phyloP scores from a whole-genome alignment of 2,797 vertebrate species.

The Chaenodraco wilsoni region DNA sequence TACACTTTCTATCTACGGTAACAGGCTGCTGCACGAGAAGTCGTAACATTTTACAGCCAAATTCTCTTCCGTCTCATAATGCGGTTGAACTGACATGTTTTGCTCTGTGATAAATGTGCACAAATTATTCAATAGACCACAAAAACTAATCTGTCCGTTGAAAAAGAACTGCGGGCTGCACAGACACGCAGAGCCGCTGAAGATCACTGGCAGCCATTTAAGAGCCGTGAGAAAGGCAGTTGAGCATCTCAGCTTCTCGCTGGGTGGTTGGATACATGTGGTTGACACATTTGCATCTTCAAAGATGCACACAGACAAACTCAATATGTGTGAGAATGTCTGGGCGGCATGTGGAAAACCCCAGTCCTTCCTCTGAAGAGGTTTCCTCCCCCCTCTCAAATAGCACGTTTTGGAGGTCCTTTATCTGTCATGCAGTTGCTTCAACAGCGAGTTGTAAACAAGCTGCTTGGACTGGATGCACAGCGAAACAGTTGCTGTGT shows the following conservation, averaged over 20 bases:
- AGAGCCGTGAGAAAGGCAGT: slow-evolving; percentile 79
- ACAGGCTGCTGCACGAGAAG: slow-evolving; percentile 40
- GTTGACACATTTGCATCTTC: slow-evolving; percentile 83
- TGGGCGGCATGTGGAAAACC: slow-evolving; percentile 79
- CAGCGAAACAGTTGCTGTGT: slow-evolving; percentile 42
- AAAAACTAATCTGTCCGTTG: slow-evolving; percentile 62
- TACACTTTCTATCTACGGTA: slow-evolving; percentile 18
- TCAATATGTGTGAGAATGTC: slow-evolving; percentile 78
- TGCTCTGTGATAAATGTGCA: slow-evolving; percentile 59
- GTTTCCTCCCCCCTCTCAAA: slow-evolving; percentile 53
- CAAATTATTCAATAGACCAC: slow-evolving; percentile 67
- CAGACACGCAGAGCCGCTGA: slow-evolving; percentile 51
- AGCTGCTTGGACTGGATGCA: slow-evolving; percentile 69
- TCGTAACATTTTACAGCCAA: slow-evolving; percentile 52
- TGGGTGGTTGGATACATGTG: slow-evolving; percentile 81
- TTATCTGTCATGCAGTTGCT: slow-evolving; percentile 70
- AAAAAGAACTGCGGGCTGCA: slow-evolving; percentile 55
- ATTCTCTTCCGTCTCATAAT: slow-evolving; percentile 41
- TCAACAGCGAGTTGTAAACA: slow-evolving; percentile 68
- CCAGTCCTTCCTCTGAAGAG: slow-evolving; percentile 69
- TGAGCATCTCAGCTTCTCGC: slow-evolving; percentile 69
- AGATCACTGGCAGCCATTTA: slow-evolving; percentile 80
- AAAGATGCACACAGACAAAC: slow-evolving; percentile 80
- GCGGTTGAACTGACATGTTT: slow-evolving; percentile 54
- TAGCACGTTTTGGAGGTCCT: slow-evolving; percentile 52